Percentiles rank a stretch among this genome's conserved stretches.
Conservation (phyloP, 2,888 invertebrate species). For the Cosmopolites sordidus region DNA sequence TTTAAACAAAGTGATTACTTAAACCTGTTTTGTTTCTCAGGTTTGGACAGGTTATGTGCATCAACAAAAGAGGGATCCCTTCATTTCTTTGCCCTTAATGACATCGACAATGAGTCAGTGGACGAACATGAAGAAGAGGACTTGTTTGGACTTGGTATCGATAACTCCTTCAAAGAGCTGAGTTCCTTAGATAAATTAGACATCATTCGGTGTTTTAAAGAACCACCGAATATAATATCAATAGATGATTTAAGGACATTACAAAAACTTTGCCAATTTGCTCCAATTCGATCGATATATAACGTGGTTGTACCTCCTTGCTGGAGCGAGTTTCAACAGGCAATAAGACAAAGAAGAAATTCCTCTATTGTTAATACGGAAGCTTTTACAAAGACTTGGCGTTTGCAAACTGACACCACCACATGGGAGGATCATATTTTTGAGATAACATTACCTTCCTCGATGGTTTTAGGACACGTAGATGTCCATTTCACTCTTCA, state of each 20-base stretch:
- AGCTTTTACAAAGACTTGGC: constrained; percentile 81
- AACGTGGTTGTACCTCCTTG: constrained; percentile 88
- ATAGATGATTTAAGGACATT: constrained; percentile 53
- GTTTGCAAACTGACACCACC: constrained; percentile 79
- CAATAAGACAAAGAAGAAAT: constrained; percentile 82
- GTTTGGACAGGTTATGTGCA: constrained; percentile 79
- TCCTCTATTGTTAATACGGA: constrained; percentile 70
- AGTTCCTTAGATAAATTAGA: constrained; percentile 38
- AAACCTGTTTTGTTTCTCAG: constrained; percentile 42
- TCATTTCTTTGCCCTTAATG: constrained; percentile 75
- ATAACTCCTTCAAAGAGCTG: constrained; percentile 28
- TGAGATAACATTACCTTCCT: constrained; percentile 79
- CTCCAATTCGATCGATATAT: constrained; percentile 61
- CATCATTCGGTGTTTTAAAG: constrained; percentile 40
- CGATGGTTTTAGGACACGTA: constrained; percentile 77
- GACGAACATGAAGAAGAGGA: constrained; percentile 72
- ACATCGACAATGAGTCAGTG: constrained; percentile 65
- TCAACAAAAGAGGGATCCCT: constrained; percentile 76
- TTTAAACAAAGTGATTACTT: no score
- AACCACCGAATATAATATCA: constrained; percentile 39
- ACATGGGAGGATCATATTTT: constrained; percentile 93
- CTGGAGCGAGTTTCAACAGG: constrained; percentile 90
- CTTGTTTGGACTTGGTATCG: constrained; percentile 37
- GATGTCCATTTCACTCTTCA: constrained; percentile 84
- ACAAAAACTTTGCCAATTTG: constrained; percentile 72